Conservation (phyloP, 1,140 invertebrate genomes). For the Geopemphigus sp. region DNA sequence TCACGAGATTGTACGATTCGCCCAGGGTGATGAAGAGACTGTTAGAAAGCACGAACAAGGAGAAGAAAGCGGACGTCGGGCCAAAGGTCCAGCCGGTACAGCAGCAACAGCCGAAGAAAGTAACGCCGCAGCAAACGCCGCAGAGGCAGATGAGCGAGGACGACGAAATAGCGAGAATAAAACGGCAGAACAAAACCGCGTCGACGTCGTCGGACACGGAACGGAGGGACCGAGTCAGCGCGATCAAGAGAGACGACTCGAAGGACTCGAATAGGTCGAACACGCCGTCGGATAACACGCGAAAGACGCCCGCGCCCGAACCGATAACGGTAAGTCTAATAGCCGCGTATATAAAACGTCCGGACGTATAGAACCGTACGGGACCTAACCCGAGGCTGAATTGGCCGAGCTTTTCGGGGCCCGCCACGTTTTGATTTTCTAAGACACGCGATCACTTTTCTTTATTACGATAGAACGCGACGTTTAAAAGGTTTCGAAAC, state of each 20-base stretch:
- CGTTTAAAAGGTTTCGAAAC: no score
- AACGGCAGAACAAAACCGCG: conserved; percentile 76
- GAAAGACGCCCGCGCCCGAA: conserved; percentile 63
- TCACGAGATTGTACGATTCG: conserved; percentile 83
- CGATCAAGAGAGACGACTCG: conserved; percentile 56
- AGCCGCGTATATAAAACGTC: no score
- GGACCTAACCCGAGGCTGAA: no score
- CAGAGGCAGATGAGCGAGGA: conserved; percentile 77
- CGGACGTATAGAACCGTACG: no score
- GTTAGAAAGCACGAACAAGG: conserved; percentile 72
- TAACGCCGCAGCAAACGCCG: conserved; percentile 53
- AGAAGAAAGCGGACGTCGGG: conserved; percentile 73
- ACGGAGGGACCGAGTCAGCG: conserved; percentile 57
- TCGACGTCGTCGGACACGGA: conserved; percentile 56
- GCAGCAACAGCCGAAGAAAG: conserved; percentile 59
- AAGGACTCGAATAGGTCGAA: conserved; percentile 53
- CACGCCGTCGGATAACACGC: conserved; percentile 48
- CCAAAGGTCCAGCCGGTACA: conserved; percentile 61
- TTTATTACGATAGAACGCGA: no score
- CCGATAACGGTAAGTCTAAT: neutral
- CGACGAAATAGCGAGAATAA: conserved; percentile 85
- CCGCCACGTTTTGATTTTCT: no score
- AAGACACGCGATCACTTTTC: no score
- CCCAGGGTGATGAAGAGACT: conserved; percentile 84
- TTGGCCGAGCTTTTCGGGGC: no score